Percentiles rank a stretch among this genome's conserved stretches.
phyloP scores from a whole-genome alignment of 2,113 vertebrate species.

The Colius striatus region DNA sequence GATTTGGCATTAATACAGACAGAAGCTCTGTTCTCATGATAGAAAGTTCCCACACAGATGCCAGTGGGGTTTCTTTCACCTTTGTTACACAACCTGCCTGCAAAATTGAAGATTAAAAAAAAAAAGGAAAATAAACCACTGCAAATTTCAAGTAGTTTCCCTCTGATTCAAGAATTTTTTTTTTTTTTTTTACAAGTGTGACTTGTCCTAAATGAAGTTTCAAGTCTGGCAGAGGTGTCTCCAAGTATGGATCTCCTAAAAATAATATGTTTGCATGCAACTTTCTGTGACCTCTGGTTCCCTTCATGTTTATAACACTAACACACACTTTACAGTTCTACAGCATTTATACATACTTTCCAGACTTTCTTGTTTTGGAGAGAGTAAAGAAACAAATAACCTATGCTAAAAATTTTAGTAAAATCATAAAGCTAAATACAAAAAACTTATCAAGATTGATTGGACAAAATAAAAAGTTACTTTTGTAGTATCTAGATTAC shows the following conservation, averaged over 20 bases:
- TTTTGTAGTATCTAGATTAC: background rate
- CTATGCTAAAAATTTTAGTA: background rate
- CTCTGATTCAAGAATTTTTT: fast-evolving
- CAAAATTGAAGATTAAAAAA: background rate
- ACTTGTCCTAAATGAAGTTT: background rate
- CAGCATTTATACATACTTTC: background rate
- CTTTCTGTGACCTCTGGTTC: background rate
- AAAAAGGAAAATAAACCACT: too few relatives aligned
- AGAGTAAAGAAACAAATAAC: background rate
- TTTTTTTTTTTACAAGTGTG: too few relatives aligned
- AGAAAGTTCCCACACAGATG: background rate
- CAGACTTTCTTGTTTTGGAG: background rate
- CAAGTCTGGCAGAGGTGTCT: background rate
- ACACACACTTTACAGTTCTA: background rate
- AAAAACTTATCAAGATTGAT: fast-evolving
- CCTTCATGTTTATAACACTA: background rate
- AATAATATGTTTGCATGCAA: fast-evolving
- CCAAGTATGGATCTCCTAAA: too few relatives aligned
- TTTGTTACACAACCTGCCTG: too few relatives aligned
- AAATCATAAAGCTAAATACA: background rate
- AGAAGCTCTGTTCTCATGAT: background rate
- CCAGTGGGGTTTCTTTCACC: fast-evolving
- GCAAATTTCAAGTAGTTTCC: background rate
- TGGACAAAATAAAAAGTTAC: background rate
- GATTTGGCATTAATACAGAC: background rate